Evolutionary conservation across 2,888 invertebrate genomes (phyloP), one percentile per base, ranked within the genome.

Genomic region (Helicoverpa assulta): DNA sequence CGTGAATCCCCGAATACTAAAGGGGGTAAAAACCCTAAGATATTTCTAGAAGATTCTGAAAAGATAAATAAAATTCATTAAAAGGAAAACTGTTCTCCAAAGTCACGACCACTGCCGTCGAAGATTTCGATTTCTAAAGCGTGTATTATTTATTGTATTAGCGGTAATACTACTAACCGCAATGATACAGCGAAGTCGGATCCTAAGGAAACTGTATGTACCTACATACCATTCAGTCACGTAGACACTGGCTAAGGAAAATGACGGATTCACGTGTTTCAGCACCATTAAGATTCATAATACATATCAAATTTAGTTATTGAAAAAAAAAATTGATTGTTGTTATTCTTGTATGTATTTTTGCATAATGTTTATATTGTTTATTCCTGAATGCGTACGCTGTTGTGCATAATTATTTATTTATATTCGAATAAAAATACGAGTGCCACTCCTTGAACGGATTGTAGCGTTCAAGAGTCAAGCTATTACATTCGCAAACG

Each of bases 391-490:
- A 56, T 16, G 59, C 50, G 58, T 47, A 33, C 10, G 33, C 4
- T 40, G 40, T 40, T 40, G 14, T 40, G 40, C 40, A 40, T 40
- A 40, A n/a, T 21, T n/a, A 55, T 62, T 65, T 64, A 62, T 50
- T 70, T 60, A 56, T 8, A 60, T 54, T 59, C 55, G 43, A 67
- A 73, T 80, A 74, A 64, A 74, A 71, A 62, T 62, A 81, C 66
- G 59, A 63, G 51, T 62, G 77, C 57, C 78, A 81, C 78, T 67
- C 78, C 80, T 66, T 68, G 67, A 80, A 80, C 71, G 78, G 67
- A 62, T 71, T 78, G 55, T 53, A 58, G 52, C 76, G 61, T 64
- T 78, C 76, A 80, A 76, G 64, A 64, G 67, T 80, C 64, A 78
- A 67, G 54, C 64, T 64, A 70, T 40, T 76, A 68, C 64, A 67